A percentile compares a stretch with the other conserved stretches of the same genome.
Evolutionary conservation across 2,888 invertebrate genomes (phyloP).

Genomic region (Tipula confusa): DNA sequence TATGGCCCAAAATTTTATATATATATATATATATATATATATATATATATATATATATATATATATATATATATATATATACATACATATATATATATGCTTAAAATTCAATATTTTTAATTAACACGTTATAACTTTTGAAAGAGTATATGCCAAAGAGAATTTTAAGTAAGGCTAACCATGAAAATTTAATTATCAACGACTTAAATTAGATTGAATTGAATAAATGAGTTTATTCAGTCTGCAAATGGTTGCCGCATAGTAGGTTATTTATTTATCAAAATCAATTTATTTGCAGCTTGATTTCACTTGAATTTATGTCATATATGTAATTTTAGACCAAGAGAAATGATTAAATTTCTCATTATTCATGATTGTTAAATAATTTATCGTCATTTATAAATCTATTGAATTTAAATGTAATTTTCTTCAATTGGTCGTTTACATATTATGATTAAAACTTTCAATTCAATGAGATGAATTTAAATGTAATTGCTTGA

Average conservation of each 20-base stretch:
- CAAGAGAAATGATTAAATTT: background rate
- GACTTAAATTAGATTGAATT: too few relatives aligned
- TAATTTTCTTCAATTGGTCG: background rate
- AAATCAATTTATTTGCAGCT: constrained; percentile 12
- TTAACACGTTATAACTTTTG: too few relatives aligned
- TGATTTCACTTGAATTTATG: background rate
- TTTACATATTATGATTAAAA: background rate
- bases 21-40: too few relatives aligned
- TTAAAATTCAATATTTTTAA: too few relatives aligned
- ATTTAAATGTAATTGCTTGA: background rate
- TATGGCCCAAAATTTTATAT: too few relatives aligned
- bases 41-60: too few relatives aligned
- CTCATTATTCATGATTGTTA: background rate
- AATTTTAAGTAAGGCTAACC: too few relatives aligned
- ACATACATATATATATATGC: too few relatives aligned
- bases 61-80: too few relatives aligned
- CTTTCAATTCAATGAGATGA: background rate
- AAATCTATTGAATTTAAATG: background rate
- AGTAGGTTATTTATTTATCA: background rate
- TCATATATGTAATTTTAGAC: background rate
- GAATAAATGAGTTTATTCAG: background rate
- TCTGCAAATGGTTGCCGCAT: background rate
- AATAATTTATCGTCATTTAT: background rate
- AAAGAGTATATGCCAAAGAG: background rate
- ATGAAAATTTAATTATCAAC: too few relatives aligned